Conservation (phyloP, 2,113 vertebrate genomes). For the Hippolais icterina region DNA sequence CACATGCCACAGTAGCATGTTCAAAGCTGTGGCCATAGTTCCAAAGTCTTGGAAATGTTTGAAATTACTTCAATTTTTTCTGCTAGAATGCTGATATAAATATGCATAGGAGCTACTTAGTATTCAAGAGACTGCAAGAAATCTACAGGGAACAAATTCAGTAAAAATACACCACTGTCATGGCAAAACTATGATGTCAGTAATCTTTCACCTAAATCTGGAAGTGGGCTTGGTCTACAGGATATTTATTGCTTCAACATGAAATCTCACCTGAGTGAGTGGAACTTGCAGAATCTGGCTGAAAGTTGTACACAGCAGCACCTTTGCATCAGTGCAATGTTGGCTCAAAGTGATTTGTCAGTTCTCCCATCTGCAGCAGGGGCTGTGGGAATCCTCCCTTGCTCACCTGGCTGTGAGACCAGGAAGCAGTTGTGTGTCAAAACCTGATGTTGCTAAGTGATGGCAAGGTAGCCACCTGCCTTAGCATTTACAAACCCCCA, state of each 20-base stretch:
- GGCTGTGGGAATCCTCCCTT: not conserved
- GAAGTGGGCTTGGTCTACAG: not conserved
- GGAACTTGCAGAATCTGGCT: not conserved
- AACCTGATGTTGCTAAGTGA: not conserved
- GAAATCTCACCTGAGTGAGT: not conserved
- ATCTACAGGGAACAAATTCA: not conserved
- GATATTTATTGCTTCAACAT: not conserved
- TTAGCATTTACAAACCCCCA: not conserved
- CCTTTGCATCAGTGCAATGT: rapidly evolving
- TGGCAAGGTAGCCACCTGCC: not conserved
- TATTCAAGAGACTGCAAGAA: not conserved
- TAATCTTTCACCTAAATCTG: not conserved
- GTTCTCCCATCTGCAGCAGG: not conserved
- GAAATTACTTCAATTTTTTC: not conserved
- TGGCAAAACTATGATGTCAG: not conserved
- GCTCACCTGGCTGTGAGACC: not conserved
- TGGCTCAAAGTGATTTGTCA: not conserved
- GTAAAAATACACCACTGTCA: not conserved
- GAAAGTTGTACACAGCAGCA: not conserved
- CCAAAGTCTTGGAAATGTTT: not conserved
- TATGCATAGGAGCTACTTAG: not conserved
- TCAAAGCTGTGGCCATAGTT: not conserved
- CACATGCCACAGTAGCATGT: not conserved
- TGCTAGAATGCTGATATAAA: not conserved
- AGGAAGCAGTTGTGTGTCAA: not conserved